Evolutionary conservation across 2,888 invertebrate species (phyloP).

Genomic region (Drosophila paranaensis): DNA sequence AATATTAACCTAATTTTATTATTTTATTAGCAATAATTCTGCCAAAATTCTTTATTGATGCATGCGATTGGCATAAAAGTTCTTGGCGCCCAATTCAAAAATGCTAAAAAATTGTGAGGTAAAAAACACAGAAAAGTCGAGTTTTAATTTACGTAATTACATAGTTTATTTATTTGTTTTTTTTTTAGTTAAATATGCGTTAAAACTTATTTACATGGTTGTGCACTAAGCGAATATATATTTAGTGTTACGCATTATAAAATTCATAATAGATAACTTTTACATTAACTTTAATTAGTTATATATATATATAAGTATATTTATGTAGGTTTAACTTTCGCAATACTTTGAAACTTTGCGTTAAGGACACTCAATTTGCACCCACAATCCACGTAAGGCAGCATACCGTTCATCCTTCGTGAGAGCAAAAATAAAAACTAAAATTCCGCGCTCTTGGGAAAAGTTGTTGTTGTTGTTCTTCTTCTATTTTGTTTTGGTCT

Average conservation of each 20-base stretch:
- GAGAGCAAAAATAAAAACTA: constrained; percentile 19
- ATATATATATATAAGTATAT: constrained; percentile 22
- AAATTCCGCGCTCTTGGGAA: constrained; percentile 18
- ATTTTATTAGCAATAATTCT: too few relatives aligned
- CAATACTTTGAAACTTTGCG: constrained; percentile 54
- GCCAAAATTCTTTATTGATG: too few relatives aligned
- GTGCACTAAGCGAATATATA: constrained; percentile 68
- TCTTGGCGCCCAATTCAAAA: too few relatives aligned
- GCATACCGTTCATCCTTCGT: constrained; percentile 17
- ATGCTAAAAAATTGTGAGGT: too few relatives aligned
- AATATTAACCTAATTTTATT: too few relatives aligned
- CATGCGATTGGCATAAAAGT: too few relatives aligned
- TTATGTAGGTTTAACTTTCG: constrained; percentile 35
- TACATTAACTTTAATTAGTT: constrained; percentile 54
- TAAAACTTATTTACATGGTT: constrained; percentile 76
- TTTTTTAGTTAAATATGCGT: constrained; percentile 51
- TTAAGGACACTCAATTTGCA: constrained; percentile 69
- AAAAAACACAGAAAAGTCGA: neutral
- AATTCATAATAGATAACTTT: constrained; percentile 59
- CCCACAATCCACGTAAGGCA: constrained; percentile 17
- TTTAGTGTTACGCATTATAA: constrained; percentile 59
- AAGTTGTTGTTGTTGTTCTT: neutral
- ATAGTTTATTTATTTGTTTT: constrained; percentile 65
- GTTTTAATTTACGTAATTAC: constrained; percentile 43
- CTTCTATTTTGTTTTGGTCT: constrained; percentile 15